Conservation (phyloP, 2,797 vertebrate genomes). For the Alectoris magna region DNA sequence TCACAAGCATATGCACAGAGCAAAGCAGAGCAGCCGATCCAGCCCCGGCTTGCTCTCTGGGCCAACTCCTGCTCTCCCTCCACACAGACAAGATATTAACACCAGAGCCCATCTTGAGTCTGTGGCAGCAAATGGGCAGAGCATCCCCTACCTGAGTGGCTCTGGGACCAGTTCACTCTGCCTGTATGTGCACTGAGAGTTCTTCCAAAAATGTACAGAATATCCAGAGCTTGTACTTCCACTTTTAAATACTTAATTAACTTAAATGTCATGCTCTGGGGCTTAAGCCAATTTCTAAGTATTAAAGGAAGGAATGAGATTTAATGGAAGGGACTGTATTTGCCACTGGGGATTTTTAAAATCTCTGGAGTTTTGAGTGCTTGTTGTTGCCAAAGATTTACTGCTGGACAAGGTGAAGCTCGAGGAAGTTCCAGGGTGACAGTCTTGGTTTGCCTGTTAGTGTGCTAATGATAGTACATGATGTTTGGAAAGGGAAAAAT, state of each 20-base stretch:
- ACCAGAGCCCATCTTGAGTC: background rate
- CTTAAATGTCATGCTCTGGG: constrained; percentile 8
- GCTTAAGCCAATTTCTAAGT: background rate
- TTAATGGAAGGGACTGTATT: background rate
- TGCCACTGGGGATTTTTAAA: background rate
- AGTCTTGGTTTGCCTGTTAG: background rate
- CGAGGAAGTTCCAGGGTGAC: background rate
- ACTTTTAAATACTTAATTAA: background rate
- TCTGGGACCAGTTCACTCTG: background rate
- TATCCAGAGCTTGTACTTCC: background rate
- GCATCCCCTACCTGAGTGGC: background rate
- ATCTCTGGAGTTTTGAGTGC: background rate
- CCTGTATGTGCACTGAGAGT: background rate
- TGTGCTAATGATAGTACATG: background rate
- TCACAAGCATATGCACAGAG: background rate
- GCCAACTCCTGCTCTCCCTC: background rate
- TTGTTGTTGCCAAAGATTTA: background rate
- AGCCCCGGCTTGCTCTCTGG: background rate
- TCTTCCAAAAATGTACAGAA: constrained; percentile 1
- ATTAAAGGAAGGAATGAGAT: background rate
- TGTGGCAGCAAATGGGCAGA: background rate
- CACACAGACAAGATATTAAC: background rate
- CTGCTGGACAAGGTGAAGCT: background rate
- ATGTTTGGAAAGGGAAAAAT: background rate
- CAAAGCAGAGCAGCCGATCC: background rate